A percentile compares a stretch with the other conserved stretches of the same genome.
Evolutionary conservation across 92 coral and sea anemone species (phyloP).

Genomic region (Umimayanthus kanabou): DNA sequence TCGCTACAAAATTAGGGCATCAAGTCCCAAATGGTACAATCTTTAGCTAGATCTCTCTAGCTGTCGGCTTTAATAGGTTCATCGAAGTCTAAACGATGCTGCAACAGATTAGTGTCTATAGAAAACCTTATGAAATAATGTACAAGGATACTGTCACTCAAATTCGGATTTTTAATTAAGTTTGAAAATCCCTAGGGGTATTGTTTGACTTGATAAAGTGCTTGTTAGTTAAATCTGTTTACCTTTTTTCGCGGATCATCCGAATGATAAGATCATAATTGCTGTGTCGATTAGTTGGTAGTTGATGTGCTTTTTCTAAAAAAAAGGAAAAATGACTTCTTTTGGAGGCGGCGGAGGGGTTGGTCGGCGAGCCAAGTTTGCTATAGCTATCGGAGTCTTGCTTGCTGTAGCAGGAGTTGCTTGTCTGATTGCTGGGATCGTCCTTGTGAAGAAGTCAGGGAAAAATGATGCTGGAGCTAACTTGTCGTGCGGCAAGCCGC

Average conservation of each 20-base stretch:
- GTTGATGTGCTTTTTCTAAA: background rate
- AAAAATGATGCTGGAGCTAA: background rate
- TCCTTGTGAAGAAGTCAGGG: background rate
- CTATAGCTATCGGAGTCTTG: background rate
- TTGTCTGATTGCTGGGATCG: constrained; percentile 33
- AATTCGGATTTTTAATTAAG: constrained; percentile 1
- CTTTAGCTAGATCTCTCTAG: no score
- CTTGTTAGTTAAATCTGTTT: background rate
- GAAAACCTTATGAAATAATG: background rate
- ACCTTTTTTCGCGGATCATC: background rate
- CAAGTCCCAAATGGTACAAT: background rate
- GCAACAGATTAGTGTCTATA: background rate
- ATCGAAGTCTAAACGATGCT: background rate
- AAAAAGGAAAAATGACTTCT: background rate
- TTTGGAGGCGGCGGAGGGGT: background rate
- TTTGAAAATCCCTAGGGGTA: background rate
- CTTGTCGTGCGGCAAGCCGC: background rate
- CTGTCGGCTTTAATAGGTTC: no score
- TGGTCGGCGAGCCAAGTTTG: constrained; percentile 11
- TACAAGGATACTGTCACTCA: background rate
- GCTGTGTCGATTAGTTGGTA: background rate
- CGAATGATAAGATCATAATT: background rate
- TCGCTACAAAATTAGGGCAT: no score
- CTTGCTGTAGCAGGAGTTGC: constrained; percentile 21
- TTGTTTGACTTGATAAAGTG: background rate